Evolutionary conservation across 2,113 vertebrate genomes (phyloP), one percentile per base, ranked within the genome.

Genomic region (Henicopernis longicauda): DNA sequence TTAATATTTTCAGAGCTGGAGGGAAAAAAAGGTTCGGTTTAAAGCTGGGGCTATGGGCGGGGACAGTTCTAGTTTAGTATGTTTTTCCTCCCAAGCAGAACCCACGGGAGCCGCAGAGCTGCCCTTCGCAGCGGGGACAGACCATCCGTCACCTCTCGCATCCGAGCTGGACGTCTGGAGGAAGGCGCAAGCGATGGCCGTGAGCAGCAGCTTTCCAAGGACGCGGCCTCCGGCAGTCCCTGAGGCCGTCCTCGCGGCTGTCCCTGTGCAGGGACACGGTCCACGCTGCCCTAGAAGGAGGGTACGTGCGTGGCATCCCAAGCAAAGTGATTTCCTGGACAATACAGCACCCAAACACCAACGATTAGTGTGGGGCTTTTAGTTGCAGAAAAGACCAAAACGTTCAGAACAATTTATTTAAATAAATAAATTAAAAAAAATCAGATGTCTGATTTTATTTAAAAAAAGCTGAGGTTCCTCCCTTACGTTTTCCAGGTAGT

Each of bases 1-100:
- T 86, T 76, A 9, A 29, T 76, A 21, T 76, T 65, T 82, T 72
- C 58, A 59, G 62, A 72, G 11, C 7, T 25, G 25, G 38, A 74
- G 26, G 34, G 25, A n/a, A 47, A 73, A 62, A 44, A 29, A 11
- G 3, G 3, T 32, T 85, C 59, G 79, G 5, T 10, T 70, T 25
- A 25, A 81, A 42, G 8, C 25, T 59, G 19, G 7, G 52, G 34
- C 40, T 57, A 25, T 23, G 40, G 21, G 10, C n/a, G 29, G 22
- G 17, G 14, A 12, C 44, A 15, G 26, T 22, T 59, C 4, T 11
- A 2, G 6, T 6, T 81, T 1, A 31, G 50, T 1, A 2, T 1
- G 0, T 31, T 23, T 38, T 54, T 20, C 44, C 32, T 21, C 47
- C 9, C 80, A 50, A 3, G n/a, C 45, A 61, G 38, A 54, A 65